A percentile compares a stretch with the other conserved stretches of the same genome.
Evolutionary conservation across 2,113 vertebrate species (phyloP).

Genomic region (Tetraodon nigroviridis): DNA sequence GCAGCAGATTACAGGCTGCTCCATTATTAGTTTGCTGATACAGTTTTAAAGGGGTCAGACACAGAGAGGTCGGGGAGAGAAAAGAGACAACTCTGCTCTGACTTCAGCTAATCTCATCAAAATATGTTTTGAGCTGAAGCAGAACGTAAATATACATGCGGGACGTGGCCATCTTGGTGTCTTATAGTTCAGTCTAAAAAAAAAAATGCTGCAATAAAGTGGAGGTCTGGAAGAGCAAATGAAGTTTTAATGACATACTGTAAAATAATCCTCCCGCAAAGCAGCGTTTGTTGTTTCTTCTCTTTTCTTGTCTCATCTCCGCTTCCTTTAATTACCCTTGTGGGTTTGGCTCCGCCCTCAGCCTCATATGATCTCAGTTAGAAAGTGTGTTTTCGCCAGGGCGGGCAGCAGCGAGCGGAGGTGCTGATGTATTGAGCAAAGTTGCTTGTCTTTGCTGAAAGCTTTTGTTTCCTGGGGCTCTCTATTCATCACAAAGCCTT

Average conservation of each 20-base stretch:
- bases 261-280: neutral
- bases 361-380: conserved; percentile 70
- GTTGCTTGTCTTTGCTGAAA: conserved; percentile 88
- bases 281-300: conserved; percentile 3
- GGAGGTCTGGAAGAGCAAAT: conserved; percentile 16
- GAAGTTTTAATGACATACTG: neutral
- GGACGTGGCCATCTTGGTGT: neutral
- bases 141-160: too few species aligned
- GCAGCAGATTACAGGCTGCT: conserved; percentile 58
- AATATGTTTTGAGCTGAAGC: neutral
- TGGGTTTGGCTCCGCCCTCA: conserved; percentile 35
- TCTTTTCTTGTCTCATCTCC: conserved; percentile 35
- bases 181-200: neutral
- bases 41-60: conserved; percentile 72
- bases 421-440: conserved; percentile 90
- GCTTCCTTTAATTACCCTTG: conserved; percentile 42
- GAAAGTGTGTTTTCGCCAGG: conserved; percentile 76
- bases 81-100: conserved; percentile 3
- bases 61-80: conserved; percentile 44
- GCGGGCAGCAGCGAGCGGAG: conserved; percentile 76
- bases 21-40: conserved; percentile 70
- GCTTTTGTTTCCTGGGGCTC: conserved; percentile 84
- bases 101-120: conserved; percentile 11
- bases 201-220: neutral
- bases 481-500: conserved; percentile 97